Evolutionary conservation across 2,113 vertebrate species (phyloP).

Genomic region (Thalassarche chlororhynchos): DNA sequence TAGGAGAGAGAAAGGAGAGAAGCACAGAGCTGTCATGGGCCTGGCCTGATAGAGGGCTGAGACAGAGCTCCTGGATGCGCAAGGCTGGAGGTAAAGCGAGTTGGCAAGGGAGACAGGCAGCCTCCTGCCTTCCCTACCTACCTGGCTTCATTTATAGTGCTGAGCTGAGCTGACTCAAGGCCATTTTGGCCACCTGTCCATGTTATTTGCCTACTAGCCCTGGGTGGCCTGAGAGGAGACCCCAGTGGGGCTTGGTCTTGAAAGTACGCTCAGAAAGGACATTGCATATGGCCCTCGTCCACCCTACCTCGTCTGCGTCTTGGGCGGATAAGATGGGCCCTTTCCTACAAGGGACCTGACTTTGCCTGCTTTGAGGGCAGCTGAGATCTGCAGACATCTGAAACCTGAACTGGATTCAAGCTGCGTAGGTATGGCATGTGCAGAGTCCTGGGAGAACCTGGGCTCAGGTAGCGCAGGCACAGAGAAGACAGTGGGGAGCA

Average conservation of each 20-base stretch:
- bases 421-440: background rate
- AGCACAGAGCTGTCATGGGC: background rate
- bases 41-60: background rate
- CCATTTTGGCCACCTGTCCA: background rate
- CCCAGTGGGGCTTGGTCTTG: background rate
- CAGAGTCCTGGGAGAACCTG: background rate
- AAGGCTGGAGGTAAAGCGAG: background rate
- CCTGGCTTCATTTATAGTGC: background rate
- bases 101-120: background rate
- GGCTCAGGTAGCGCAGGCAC: background rate
- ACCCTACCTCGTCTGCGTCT: accelerated
- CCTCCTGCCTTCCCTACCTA: background rate
- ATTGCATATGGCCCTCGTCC: background rate
- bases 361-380: background rate
- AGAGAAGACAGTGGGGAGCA: background rate
- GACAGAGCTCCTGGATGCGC: background rate
- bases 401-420: background rate
- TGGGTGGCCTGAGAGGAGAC: background rate
- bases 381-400: background rate
- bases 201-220: background rate
- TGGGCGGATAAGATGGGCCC: background rate
- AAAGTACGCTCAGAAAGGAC: background rate
- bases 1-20: background rate
- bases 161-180: background rate
- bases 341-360: background rate